Base-by-base conservation (phyloP, 1,140 invertebrate genomes). In the Formica selysi region DNA sequence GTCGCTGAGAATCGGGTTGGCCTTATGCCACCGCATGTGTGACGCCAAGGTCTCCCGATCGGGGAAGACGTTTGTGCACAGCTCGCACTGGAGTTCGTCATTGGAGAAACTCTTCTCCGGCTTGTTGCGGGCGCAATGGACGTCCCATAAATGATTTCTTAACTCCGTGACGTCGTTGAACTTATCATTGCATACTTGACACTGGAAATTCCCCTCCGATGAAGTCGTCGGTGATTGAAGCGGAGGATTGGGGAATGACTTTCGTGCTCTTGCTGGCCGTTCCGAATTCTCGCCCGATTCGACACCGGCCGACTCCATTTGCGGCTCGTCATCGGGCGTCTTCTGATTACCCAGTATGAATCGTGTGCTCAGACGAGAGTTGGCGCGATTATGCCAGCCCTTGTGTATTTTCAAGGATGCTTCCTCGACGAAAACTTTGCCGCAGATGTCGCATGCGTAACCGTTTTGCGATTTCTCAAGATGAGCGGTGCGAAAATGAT, bases 381-480 rank as follows among this genome's bases (percentile, higher is more conserved):
- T 89, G 3, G 73, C 59, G 48, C 89, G 61, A 57, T 71, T 87
- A 90, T 96, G 96, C 96, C 96, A 96, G 0, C 96, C 96, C 22
- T 95, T 94, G 87, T 97, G 96, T 84, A 96, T 96, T 73, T 96
- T 96, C 61, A 96, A 87, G 0, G 95, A 95, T 0, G 89, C 88
- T 41, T 94, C 93, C 26, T 95, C 93, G 0, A 95, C 94, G 85
- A 96, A 96, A 3, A 93, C 93, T 92, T 96, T 96, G 2, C 95
- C 95, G 79, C 96, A 97, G 73, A 96, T 95, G 87, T 96, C 95
- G 86, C 96, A 96, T 0, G 94, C 95, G 64, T 95, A 95, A 38
- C 95, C 94, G 36, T 93, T 95, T 93, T 68, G 80, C 22, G 29
- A 73, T 70, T n/a, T 89, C 1, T 87, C 80, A 1, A 87, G 79